A percentile compares a stretch with the other conserved stretches of the same genome.
phyloP scores from a whole-genome alignment of 2,797 vertebrate species.

The Anolis apletophallus region DNA sequence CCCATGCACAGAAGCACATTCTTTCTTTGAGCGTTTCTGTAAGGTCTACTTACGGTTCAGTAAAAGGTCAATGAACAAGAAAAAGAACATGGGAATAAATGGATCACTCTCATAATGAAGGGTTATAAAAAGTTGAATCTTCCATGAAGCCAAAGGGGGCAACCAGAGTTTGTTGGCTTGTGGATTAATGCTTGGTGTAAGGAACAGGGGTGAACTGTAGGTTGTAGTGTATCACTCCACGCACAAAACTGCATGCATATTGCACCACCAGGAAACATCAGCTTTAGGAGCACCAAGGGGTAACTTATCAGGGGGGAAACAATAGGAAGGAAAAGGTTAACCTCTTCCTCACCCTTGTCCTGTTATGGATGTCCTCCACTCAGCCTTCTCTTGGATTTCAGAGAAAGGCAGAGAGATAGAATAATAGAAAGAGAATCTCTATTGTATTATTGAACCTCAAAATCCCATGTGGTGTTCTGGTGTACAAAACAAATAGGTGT shows the following conservation, averaged over 20 bases:
- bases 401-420: not conserved
- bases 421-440: not conserved
- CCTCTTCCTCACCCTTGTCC: not conserved
- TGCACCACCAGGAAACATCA: not conserved
- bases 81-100: not conserved
- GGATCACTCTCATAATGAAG: not conserved
- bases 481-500: not conserved
- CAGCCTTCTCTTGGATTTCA: not conserved
- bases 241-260: not conserved
- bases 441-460: not conserved
- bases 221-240: no score
- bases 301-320: not conserved
- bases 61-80: not conserved
- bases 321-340: not conserved
- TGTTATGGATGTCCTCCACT: not conserved
- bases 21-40: not conserved
- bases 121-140: not conserved
- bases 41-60: not conserved
- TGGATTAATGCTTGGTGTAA: not conserved
- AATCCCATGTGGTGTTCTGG: no score
- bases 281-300: not conserved
- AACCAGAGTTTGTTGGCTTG: not conserved
- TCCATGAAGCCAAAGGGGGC: not conserved
- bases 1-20: no score
- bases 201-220: no score